Conservation (phyloP, 2,113 vertebrate species). For the Lophura nycthemera region DNA sequence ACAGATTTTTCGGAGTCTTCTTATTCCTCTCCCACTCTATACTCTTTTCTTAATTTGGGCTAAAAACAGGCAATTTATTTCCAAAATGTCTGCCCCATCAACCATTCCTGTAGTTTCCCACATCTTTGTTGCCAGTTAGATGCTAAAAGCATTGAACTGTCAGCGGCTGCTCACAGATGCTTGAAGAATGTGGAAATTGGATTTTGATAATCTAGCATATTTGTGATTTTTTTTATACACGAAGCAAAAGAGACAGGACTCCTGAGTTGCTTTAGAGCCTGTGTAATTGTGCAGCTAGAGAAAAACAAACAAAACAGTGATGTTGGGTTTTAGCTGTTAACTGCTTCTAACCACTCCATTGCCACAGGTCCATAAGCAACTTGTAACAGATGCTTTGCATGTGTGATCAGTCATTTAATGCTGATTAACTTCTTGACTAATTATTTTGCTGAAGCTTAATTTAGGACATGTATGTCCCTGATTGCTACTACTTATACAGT, state of each 20-base stretch:
- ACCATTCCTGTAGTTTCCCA: not conserved
- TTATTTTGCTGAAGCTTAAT: not conserved
- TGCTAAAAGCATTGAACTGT: not conserved
- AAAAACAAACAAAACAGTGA: not conserved
- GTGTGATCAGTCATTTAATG: not conserved
- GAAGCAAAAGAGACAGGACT: not conserved
- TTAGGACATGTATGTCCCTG: not conserved
- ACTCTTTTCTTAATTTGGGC: not conserved
- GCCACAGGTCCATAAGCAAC: too few species aligned
- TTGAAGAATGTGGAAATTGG: fast-evolving
- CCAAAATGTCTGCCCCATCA: not conserved
- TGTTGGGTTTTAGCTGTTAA: not conserved
- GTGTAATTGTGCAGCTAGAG: too few species aligned
- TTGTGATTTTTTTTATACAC: not conserved
- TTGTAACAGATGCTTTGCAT: not conserved
- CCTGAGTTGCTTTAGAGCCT: not conserved
- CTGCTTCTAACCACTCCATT: not conserved
- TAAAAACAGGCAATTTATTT: not conserved
- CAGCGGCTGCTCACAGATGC: not conserved
- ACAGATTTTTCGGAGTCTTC: not conserved
- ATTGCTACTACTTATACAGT: not conserved
- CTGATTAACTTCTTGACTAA: not conserved
- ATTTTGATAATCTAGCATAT: not conserved
- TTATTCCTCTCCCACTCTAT: fast-evolving
- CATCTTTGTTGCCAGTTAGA: not conserved